A percentile compares a stretch with the other conserved stretches of the same genome.
phyloP scores from a whole-genome alignment of 2,888 invertebrate species.

The Proisotoma minuta region DNA sequence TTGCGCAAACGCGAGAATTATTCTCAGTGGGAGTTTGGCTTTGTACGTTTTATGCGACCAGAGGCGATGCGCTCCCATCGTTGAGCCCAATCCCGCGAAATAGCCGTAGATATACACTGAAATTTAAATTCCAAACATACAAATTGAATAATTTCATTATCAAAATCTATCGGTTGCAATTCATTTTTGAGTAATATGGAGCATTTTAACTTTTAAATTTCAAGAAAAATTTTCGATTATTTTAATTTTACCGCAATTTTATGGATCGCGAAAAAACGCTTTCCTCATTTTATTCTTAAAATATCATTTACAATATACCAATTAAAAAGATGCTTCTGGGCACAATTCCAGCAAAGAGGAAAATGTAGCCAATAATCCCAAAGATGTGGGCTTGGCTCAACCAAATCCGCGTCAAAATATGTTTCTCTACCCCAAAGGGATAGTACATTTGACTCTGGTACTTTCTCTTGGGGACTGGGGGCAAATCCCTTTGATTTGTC shows the following conservation, averaged over 20 bases:
- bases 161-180: too few relatives aligned
- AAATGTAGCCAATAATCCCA: not conserved
- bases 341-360: not conserved
- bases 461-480: not conserved
- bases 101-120: conserved; percentile 8
- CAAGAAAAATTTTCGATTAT: not conserved
- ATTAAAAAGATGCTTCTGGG: not conserved
- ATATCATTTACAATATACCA: too few relatives aligned
- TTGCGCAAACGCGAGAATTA: conserved; percentile 22
- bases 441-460: not conserved
- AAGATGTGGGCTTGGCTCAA: not conserved
- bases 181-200: conserved; percentile 1
- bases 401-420: not conserved
- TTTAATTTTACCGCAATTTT: too few relatives aligned
- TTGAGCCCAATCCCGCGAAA: conserved; percentile 12
- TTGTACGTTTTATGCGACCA: conserved; percentile 33
- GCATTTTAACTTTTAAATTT: not conserved
- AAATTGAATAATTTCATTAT: too few relatives aligned
- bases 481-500: too few relatives aligned
- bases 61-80: conserved; percentile 27
- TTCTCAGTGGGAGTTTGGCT: conserved; percentile 21
- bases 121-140: too few relatives aligned
- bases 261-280: too few relatives aligned
- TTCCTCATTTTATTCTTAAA: too few relatives aligned
- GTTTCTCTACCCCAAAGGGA: conserved; percentile 6